Evolutionary conservation across 1,140 invertebrate species (phyloP).

Genomic region (Rhyacophila brunnea): DNA sequence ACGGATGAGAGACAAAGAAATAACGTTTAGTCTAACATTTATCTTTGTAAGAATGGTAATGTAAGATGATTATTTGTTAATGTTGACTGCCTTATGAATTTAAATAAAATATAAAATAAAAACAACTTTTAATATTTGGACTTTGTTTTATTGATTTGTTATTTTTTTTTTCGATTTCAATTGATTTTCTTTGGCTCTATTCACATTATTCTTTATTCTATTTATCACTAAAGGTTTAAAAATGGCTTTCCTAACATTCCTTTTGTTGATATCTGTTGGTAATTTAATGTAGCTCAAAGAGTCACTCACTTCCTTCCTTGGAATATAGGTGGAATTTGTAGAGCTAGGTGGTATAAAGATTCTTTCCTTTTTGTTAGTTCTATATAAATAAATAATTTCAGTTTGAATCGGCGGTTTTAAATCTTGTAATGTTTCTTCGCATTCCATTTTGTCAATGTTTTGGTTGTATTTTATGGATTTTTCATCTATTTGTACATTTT

Average conservation of each 20-base stretch:
- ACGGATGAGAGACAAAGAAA: neutral
- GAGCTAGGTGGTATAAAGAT: conserved; percentile 3
- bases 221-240: conserved; percentile 27
- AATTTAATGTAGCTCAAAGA: conserved; percentile 6
- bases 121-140: neutral
- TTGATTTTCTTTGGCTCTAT: conserved; percentile 14
- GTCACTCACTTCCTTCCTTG: neutral
- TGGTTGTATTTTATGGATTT: neutral
- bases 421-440: neutral
- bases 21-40: neutral
- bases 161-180: conserved; percentile 20
- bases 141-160: conserved; percentile 14
- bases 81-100: conserved; percentile 31
- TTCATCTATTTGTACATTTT: conserved; percentile 1
- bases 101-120: conserved; percentile 22
- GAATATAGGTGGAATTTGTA: neutral
- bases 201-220: conserved; percentile 24
- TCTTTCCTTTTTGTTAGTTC: conserved; percentile 15
- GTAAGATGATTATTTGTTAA: conserved; percentile 9
- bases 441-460: neutral
- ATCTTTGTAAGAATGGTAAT: neutral
- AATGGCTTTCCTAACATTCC: neutral
- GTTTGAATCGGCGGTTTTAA: neutral
- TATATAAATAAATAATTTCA: conserved; percentile 10
- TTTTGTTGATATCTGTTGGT: neutral